Percentiles rank a stretch among this genome's conserved stretches.
Conservation (phyloP, 2,797 vertebrate species). For the Thalassophryne amazonica region DNA sequence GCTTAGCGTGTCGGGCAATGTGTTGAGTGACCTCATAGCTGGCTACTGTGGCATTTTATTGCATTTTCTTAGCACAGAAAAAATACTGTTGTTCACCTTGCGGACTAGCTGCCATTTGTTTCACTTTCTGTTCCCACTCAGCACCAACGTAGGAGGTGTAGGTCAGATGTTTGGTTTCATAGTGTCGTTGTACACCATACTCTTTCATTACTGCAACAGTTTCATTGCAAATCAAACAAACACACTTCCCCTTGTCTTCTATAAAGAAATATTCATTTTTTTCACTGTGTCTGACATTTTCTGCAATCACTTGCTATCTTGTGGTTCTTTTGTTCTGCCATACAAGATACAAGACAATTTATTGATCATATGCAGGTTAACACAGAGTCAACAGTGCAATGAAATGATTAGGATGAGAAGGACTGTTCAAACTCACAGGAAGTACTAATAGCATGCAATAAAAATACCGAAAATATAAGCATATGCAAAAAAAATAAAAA, state of each 20-base stretch:
- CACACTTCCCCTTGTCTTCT: neutral
- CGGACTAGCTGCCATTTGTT: too few species aligned
- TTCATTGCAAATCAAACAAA: constrained; percentile 3
- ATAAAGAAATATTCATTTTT: neutral
- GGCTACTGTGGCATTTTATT: constrained; percentile 15
- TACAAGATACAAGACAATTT: too few species aligned
- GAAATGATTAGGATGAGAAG: too few species aligned
- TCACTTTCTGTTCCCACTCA: too few species aligned
- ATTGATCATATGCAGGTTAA: too few species aligned
- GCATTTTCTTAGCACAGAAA: constrained; percentile 2
- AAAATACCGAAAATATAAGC: too few species aligned
- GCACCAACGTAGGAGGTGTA: too few species aligned
- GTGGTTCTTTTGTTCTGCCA: neutral
- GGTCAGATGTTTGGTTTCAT: neutral
- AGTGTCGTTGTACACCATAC: neutral
- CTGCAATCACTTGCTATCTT: neutral
- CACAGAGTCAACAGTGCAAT: too few species aligned
- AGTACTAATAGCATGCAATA: too few species aligned
- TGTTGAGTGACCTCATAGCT: neutral
- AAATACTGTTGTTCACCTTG: constrained; percentile 2
- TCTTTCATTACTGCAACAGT: neutral
- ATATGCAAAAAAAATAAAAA: too few species aligned
- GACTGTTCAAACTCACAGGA: too few species aligned
- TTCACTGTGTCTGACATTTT: neutral
- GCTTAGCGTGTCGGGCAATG: constrained; percentile 13